Conservation (phyloP, 2,888 invertebrate genomes). For the Dermolepida albohirtum region DNA sequence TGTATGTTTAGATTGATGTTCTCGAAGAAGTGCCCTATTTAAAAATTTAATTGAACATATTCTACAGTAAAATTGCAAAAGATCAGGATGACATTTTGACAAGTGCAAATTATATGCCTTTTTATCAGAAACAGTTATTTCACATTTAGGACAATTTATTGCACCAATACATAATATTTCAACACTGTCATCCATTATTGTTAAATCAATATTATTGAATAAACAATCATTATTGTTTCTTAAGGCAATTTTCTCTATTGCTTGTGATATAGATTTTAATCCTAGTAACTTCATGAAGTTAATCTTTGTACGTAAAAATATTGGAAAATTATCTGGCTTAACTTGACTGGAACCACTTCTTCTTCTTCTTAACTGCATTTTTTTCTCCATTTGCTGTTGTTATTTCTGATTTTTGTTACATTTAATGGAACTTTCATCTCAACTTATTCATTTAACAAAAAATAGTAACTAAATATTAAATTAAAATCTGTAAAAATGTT, state of each 20-base stretch:
- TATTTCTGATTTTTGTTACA: slow-evolving; percentile 1
- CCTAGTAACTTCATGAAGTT: slow-evolving; percentile 42
- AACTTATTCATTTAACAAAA: slow-evolving; percentile 14
- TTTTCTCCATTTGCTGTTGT: slow-evolving; percentile 12
- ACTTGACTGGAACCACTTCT: background rate
- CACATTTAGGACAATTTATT: slow-evolving; percentile 46
- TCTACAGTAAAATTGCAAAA: slow-evolving; percentile 55
- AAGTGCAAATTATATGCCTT: slow-evolving; percentile 44
- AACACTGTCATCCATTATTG: slow-evolving; percentile 30
- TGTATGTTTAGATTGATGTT: slow-evolving; percentile 61
- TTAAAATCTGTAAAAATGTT: slow-evolving; percentile 27
- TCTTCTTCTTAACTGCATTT: slow-evolving; percentile 1
- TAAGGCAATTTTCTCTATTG: slow-evolving; percentile 15
- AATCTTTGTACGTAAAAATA: slow-evolving; percentile 37
- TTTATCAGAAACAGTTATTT: slow-evolving; percentile 41
- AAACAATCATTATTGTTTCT: slow-evolving; percentile 22
- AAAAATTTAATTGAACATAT: slow-evolving; percentile 58
- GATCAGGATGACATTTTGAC: slow-evolving; percentile 43
- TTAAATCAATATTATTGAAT: slow-evolving; percentile 33
- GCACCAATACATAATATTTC: slow-evolving; percentile 36
- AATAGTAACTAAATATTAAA: slow-evolving; percentile 14
- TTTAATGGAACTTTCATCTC: slow-evolving; percentile 13
- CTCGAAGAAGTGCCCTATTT: slow-evolving; percentile 54
- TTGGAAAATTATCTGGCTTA: slow-evolving; percentile 19
- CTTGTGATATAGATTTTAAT: slow-evolving; percentile 24